phyloP scores from a whole-genome alignment of 2,888 invertebrate species.

The Phytoseiulus persimilis region DNA sequence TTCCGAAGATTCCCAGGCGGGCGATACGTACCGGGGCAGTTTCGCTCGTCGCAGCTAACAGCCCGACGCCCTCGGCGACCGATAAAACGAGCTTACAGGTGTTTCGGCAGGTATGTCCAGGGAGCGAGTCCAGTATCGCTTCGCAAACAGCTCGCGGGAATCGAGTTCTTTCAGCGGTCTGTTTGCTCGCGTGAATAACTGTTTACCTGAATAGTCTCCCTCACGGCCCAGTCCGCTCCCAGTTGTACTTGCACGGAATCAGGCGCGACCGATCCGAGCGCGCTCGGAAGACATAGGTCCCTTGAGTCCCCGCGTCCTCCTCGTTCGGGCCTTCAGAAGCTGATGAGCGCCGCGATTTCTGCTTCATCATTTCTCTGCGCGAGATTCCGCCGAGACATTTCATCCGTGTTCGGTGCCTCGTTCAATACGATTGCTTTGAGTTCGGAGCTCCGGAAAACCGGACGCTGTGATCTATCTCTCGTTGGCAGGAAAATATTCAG shows the following conservation, averaged over 20 bases:
- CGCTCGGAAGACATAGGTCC: too few species aligned
- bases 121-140: neutral
- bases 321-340: too few species aligned
- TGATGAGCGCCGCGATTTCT: too few species aligned
- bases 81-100: neutral
- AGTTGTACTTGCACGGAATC: neutral
- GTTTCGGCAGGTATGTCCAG: neutral
- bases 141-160: neutral
- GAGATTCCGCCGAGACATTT: neutral
- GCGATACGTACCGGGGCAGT: too few species aligned
- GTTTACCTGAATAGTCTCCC: neutral
- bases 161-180: neutral
- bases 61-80: too few species aligned
- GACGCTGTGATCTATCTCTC: neutral
- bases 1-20: too few species aligned
- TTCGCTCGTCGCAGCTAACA: too few species aligned
- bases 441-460: neutral
- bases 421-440: neutral
- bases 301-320: too few species aligned
- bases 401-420: neutral
- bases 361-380: too few species aligned
- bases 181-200: neutral
- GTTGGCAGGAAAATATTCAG: neutral
- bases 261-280: too few species aligned
- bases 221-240: neutral